Conservation (phyloP, 2,888 invertebrate genomes). For the Drosophila acutilabella region DNA sequence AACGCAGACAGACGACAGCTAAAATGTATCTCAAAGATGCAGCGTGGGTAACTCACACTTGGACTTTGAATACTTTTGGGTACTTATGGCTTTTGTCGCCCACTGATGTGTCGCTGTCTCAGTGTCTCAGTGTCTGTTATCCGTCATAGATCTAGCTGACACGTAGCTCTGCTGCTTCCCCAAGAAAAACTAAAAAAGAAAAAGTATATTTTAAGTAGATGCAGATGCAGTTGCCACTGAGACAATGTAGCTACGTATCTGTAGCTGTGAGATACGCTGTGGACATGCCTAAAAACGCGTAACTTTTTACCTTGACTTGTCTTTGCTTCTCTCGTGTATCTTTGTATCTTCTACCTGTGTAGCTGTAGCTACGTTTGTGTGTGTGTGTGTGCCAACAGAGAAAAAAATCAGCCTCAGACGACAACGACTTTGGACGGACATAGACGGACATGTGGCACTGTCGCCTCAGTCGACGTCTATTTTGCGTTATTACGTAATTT, state of each 20-base stretch:
- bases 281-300: slow-evolving; percentile 59
- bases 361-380: slow-evolving; percentile 24
- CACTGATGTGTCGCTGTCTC: slow-evolving; percentile 28
- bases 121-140: slow-evolving; percentile 21
- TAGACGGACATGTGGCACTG: slow-evolving; percentile 56
- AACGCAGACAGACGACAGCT: slow-evolving; percentile 23
- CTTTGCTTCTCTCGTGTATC: slow-evolving; percentile 23
- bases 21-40: slow-evolving; percentile 38
- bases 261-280: slow-evolving; percentile 43
- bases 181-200: neutral
- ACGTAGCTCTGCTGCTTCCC: slow-evolving; percentile 28
- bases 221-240: slow-evolving; percentile 40
- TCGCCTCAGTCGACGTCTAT: slow-evolving; percentile 56
- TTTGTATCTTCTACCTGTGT: slow-evolving; percentile 29
- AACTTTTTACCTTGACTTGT: slow-evolving; percentile 79
- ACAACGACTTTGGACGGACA: slow-evolving; percentile 20
- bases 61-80: slow-evolving; percentile 2
- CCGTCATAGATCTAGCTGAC: slow-evolving; percentile 50
- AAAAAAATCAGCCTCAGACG: slow-evolving; percentile 18
- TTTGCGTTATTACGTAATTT: slow-evolving; percentile 69
- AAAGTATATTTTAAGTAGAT: slow-evolving; percentile 45
- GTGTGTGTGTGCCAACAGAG: slow-evolving; percentile 46
- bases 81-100: slow-evolving; percentile 30
- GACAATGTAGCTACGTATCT: slow-evolving; percentile 8
- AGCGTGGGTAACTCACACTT: slow-evolving; percentile 35